Evolutionary conservation across 1,140 invertebrate genomes (phyloP), one percentile per base, ranked within the genome.

Genomic region (Ctenoplectra terminalis): DNA sequence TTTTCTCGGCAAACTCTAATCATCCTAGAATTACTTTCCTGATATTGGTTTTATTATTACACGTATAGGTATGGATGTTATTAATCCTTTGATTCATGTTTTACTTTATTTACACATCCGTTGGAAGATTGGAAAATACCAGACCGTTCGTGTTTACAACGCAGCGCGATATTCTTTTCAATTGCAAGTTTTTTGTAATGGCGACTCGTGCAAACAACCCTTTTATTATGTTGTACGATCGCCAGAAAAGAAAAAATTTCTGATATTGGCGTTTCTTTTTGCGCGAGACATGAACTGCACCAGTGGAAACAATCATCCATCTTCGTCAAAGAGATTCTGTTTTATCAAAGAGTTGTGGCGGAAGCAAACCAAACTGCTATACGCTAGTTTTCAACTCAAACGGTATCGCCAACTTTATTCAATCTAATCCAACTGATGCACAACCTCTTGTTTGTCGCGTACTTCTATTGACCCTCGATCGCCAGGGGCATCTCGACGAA

Each of bases 311-410:
- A 29, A 40, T 64, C 60, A 7, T 48, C 60, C 29, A 54, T 15
- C 60, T 78, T 72, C 43, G 34, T 64, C 29, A 52, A 78, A 71
- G 72, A 83, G 40, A 46, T 50, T 37, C 43, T 11, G 26, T 23
- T 23, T 58, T 48, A 69, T 84, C 34, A 83, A 77, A 82, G 67
- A 48, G 23, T n/a, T 5, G 64, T 9, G 63, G 31, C 31, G 54
- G 26, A 64, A 67, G 63, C 52, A 69, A 75, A 69, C 52, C 15
- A 43, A 79, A 72, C 76, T 40, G 4, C 43, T 50, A 4, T 64
- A 34, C 31, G 46, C 23, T 26, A 48, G 58, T 56, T 73, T 56
- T 56, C 56, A 63, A 82, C 50, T 84, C 60, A 58, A 84, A 84
- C 78, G 60, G 34, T 64, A 75, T 67, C 29, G 43, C 46, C 17